These are phyloP conservation scores for Sturnira hondurensis DNA, from an alignment of 2,113 vertebrate genomes.

Conservation along the genomic window DNA sequence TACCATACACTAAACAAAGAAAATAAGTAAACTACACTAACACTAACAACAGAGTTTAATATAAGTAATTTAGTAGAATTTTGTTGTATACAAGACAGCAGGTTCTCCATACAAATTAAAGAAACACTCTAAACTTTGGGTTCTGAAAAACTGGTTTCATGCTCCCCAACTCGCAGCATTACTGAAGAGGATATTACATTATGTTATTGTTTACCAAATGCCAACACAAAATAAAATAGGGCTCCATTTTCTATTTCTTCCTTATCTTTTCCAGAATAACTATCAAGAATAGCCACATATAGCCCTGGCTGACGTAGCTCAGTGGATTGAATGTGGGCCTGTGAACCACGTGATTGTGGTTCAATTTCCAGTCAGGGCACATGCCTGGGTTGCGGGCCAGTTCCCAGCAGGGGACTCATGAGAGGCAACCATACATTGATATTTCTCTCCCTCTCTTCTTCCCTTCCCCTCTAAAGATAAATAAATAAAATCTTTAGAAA, in stretches of 20 bases:
- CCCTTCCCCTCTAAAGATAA: too few relatives aligned
- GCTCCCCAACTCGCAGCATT: neutral
- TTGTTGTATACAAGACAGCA: neutral
- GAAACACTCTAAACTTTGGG: neutral
- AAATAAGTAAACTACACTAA: neutral
- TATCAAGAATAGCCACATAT: neutral
- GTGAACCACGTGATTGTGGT: too few relatives aligned
- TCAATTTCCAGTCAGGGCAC: too few relatives aligned
- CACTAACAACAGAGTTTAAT: neutral
- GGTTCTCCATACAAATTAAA: neutral
- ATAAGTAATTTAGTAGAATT: neutral
- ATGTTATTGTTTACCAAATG: conserved; percentile 31
- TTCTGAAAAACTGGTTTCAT: neutral
- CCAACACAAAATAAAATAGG: neutral
- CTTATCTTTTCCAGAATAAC: conserved; percentile 36
- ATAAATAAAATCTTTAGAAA: too few relatives aligned
- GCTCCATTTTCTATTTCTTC: neutral
- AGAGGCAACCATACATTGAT: too few relatives aligned
- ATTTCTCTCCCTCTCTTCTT: too few relatives aligned
- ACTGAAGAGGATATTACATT: neutral
- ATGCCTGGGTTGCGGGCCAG: too few relatives aligned
- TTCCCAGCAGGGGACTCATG: too few relatives aligned
- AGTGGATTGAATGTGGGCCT: too few relatives aligned
- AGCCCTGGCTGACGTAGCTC: too few relatives aligned
- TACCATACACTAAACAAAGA: neutral